Percentiles rank a stretch among this genome's conserved stretches.
Conservation (phyloP, 1,140 invertebrate species). For the Micrasema minimum region DNA sequence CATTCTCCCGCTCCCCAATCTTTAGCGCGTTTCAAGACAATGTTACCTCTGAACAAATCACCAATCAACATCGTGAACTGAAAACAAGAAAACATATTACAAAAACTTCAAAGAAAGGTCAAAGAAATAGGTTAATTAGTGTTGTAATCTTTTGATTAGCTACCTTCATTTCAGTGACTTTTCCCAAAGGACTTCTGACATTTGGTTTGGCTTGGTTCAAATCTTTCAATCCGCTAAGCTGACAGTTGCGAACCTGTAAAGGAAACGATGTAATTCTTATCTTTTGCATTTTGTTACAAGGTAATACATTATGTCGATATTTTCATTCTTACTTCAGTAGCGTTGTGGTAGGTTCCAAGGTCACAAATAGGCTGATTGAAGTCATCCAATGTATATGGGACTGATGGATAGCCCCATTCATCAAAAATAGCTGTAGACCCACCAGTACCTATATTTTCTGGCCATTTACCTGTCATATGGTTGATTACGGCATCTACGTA, state of each 20-base stretch:
- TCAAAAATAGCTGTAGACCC: constrained; percentile 63
- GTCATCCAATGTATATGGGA: constrained; percentile 63
- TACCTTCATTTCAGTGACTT: constrained; percentile 77
- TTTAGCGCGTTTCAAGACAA: constrained; percentile 61
- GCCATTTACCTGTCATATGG: constrained; percentile 75
- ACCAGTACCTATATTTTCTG: constrained; percentile 63
- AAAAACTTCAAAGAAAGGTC: too few relatives aligned
- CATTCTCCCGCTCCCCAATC: constrained; percentile 70
- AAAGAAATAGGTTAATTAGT: too few relatives aligned
- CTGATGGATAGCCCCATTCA: constrained; percentile 61
- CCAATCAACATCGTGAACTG: constrained; percentile 9
- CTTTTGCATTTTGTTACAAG: not conserved
- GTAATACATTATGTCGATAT: not conserved
- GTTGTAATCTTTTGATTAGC: too few relatives aligned
- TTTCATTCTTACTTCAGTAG: constrained; percentile 58
- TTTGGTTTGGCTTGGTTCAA: constrained; percentile 70
- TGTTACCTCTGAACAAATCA: constrained; percentile 61
- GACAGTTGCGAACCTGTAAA: constrained; percentile 70
- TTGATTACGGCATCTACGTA: constrained; percentile 82
- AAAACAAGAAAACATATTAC: too few relatives aligned
- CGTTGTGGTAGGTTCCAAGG: constrained; percentile 59
- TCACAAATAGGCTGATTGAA: constrained; percentile 65
- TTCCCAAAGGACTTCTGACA: constrained; percentile 70
- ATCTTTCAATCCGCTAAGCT: constrained; percentile 72
- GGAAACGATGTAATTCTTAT: not conserved